Percentiles rank a stretch among this genome's conserved stretches.
These are phyloP conservation scores for Poeciliopsis infans DNA, from an alignment of 2,797 vertebrate species.

Conservation along the genomic window DNA sequence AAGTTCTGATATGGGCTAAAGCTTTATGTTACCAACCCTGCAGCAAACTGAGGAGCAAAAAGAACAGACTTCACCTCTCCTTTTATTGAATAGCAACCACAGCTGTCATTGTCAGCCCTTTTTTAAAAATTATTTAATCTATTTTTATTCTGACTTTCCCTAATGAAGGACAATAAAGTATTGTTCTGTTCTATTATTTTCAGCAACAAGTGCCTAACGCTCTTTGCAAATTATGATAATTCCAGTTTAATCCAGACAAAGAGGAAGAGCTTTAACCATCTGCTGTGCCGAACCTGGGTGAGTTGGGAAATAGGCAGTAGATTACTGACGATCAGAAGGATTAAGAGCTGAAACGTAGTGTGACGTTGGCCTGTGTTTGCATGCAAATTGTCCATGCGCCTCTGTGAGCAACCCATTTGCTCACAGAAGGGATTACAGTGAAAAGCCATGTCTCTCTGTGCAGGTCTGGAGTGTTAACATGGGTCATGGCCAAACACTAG, in stretches of 20 bases:
- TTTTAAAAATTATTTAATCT: neutral
- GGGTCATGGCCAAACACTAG: neutral
- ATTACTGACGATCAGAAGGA: constrained; percentile 64
- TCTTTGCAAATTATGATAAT: constrained; percentile 55
- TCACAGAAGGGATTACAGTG: constrained; percentile 44
- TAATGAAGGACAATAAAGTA: neutral
- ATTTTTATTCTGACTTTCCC: neutral
- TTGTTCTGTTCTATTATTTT: neutral
- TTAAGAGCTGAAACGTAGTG: constrained; percentile 64
- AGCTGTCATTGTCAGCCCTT: constrained; percentile 25
- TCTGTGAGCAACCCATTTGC: constrained; percentile 40
- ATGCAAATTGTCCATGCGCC: constrained; percentile 48
- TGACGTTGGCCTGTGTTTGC: constrained; percentile 39
- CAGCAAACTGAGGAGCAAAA: constrained; percentile 35
- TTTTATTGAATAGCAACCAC: constrained; percentile 33
- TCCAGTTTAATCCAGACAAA: constrained; percentile 55
- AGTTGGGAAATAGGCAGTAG: constrained; percentile 48
- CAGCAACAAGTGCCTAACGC: constrained; percentile 43
- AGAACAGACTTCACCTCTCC: constrained; percentile 40
- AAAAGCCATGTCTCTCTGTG: constrained; percentile 26
- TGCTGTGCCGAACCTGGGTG: constrained; percentile 53
- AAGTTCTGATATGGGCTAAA: constrained; percentile 6
- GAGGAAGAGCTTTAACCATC: constrained; percentile 58
- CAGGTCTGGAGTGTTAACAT: constrained; percentile 31
- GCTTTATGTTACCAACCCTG: constrained; percentile 10